Conservation (phyloP, 1,140 invertebrate genomes). For the Neelides sp. region DNA sequence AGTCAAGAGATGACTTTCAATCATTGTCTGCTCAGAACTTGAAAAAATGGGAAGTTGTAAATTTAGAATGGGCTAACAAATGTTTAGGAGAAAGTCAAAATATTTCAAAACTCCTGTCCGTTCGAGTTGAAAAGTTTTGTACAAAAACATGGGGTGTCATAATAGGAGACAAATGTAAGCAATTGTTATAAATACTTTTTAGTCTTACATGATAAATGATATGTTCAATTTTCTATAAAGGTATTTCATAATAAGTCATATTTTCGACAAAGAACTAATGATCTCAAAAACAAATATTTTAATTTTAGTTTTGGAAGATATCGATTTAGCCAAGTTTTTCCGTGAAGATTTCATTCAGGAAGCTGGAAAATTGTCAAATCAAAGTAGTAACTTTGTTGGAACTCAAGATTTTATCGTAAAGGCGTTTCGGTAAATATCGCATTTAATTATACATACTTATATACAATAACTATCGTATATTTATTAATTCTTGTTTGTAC, state of each 20-base stretch:
- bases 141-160: slow-evolving; percentile 17
- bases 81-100: slow-evolving; percentile 21
- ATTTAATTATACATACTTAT: neutral
- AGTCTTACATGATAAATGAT: neutral
- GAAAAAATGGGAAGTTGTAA: neutral
- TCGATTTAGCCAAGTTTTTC: slow-evolving; percentile 21
- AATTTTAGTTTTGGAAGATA: slow-evolving; percentile 13
- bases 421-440: slow-evolving; percentile 14
- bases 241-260: no score
- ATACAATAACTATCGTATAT: neutral
- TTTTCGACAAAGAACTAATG: no score
- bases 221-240: neutral
- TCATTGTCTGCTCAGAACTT: neutral
- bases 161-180: slow-evolving; percentile 16
- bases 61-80: slow-evolving; percentile 17
- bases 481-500: slow-evolving; percentile 1
- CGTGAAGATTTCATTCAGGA: slow-evolving; percentile 17
- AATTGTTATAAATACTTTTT: neutral
- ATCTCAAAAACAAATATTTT: neutral
- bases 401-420: slow-evolving; percentile 18
- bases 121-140: slow-evolving; percentile 21
- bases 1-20: neutral
- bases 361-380: neutral
- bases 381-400: slow-evolving; percentile 11
- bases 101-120: slow-evolving; percentile 24